A percentile compares a stretch with the other conserved stretches of the same genome.
These are phyloP conservation scores for Protophormia terraenovae DNA, from an alignment of 2,888 invertebrate genomes.

Conservation along the genomic window DNA sequence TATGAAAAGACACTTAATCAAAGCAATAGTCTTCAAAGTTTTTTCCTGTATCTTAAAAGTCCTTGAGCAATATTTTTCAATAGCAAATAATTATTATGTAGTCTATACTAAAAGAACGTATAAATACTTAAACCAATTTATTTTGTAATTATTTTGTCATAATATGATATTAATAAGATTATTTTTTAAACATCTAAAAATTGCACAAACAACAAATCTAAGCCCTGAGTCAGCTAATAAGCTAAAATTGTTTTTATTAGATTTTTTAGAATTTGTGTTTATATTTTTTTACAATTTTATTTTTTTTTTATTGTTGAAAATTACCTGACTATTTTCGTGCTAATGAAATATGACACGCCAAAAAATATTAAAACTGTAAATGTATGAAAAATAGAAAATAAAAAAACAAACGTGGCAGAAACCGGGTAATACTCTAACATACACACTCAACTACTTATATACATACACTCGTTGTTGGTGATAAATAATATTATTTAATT, in stretches of 20 bases:
- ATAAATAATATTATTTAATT: slow-evolving; percentile 39
- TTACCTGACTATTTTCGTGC: slow-evolving; percentile 3
- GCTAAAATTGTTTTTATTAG: slow-evolving; percentile 3
- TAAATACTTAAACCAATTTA: too few relatives aligned
- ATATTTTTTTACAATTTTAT: neutral
- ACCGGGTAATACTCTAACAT: neutral
- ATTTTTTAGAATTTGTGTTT: neutral
- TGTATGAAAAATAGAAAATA: too few relatives aligned
- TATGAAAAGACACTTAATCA: too few relatives aligned
- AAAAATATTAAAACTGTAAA: slow-evolving; percentile 22
- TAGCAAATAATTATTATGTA: too few relatives aligned
- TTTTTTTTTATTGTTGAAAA: neutral
- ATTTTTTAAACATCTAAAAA: neutral
- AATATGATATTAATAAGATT: neutral
- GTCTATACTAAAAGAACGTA: too few relatives aligned
- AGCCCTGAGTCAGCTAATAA: slow-evolving; percentile 23
- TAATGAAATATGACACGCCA: slow-evolving; percentile 65
- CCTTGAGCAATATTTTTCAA: neutral
- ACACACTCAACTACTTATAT: neutral
- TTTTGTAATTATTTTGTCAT: neutral
- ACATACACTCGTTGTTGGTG: neutral
- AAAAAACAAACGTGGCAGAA: neutral
- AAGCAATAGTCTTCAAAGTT: too few relatives aligned
- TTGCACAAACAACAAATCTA: neutral
- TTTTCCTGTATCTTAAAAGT: too few relatives aligned